Base-by-base conservation (phyloP, 2,113 vertebrate genomes). In the Mormyrus lacerda region DNA sequence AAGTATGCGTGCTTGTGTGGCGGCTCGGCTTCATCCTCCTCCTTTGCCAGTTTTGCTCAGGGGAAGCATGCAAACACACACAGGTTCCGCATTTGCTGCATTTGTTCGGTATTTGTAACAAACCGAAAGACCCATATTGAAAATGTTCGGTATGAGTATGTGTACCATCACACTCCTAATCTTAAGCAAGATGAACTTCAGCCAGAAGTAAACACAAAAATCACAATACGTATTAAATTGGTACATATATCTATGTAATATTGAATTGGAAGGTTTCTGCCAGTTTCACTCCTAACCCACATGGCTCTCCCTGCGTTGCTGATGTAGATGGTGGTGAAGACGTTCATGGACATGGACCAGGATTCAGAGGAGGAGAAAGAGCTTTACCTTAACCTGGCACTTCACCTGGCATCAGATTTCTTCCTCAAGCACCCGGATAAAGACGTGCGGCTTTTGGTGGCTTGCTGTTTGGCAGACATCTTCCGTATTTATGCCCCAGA, bases 281-380 rank as follows among this genome's bases (percentile, higher is more conserved):
- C 61, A 27, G 61, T 27, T 65, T 27, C 61, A 31, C 61, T 10
- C 10, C n/a, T 69, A 69, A 42, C 8, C 21, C 55, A 10, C 42
- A 7, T 17, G 47, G 48, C 4, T 17, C 4, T 9, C 19, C 21
- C 42, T 85, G 24, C 69, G 31, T 44, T 69, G 42, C 17, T 35
- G 35, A 45, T 45, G 15, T 93, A 99, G 98, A 99, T 99, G 98
- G 98, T 99, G 93, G 98, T 99, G 87, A 99, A 99, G 95, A 99
- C 98, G 50, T 99, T 99, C 94, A 99, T 99, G 98, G 98, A 99
- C 94, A 99, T 99, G 98, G 98, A 99, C 94, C 98, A 99, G 93
- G 98, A 99, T 92, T 99, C 98, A 1, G 98, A 99, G 95, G 98
- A 99, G 93, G 98, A 99, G 94, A 99, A 99, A 93, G 98, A 99